Conservation (phyloP, 2,797 vertebrate genomes). For the Protonibea diacanthus region DNA sequence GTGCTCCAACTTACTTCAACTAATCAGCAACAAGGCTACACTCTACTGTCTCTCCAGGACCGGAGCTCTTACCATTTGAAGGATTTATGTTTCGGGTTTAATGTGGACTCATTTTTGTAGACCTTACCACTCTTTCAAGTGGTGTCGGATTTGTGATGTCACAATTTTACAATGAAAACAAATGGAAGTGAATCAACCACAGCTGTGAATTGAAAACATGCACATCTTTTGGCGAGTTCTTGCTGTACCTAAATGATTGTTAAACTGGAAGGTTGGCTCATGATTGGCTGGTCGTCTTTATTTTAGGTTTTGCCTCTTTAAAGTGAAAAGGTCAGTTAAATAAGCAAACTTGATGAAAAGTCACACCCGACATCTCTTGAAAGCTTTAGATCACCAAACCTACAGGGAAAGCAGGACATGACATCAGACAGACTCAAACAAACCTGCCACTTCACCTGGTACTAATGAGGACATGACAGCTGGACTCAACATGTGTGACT, state of each 20-base stretch:
- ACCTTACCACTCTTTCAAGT: conserved; percentile 45
- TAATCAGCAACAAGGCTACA: neutral
- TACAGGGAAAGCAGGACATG: conserved; percentile 52
- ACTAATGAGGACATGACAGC: conserved; percentile 53
- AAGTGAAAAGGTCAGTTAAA: conserved; percentile 1
- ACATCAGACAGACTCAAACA: conserved; percentile 46
- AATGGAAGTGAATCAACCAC: conserved; percentile 10
- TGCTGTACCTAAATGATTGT: conserved; percentile 9
- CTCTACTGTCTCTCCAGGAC: conserved; percentile 49
- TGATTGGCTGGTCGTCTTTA: conserved; percentile 7
- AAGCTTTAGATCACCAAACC: conserved; percentile 45
- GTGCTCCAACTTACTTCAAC: conserved; percentile 6
- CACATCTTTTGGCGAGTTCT: neutral
- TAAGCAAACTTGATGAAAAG: conserved; percentile 7
- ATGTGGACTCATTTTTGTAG: conserved; percentile 43
- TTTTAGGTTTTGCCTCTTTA: conserved; percentile 12
- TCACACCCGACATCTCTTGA: conserved; percentile 43
- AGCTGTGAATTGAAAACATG: conserved; percentile 24
- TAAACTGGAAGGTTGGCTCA: conserved; percentile 6
- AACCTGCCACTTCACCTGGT: conserved; percentile 56
- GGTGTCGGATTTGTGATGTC: conserved; percentile 27
- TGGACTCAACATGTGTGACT: conserved; percentile 58
- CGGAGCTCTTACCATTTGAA: conserved; percentile 30
- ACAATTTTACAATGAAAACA: conserved; percentile 6
- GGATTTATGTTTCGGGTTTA: conserved; percentile 41